Evolutionary conservation across 1,140 invertebrate genomes (phyloP), one percentile per base, ranked within the genome.

Genomic region (Arion vulgaris): DNA sequence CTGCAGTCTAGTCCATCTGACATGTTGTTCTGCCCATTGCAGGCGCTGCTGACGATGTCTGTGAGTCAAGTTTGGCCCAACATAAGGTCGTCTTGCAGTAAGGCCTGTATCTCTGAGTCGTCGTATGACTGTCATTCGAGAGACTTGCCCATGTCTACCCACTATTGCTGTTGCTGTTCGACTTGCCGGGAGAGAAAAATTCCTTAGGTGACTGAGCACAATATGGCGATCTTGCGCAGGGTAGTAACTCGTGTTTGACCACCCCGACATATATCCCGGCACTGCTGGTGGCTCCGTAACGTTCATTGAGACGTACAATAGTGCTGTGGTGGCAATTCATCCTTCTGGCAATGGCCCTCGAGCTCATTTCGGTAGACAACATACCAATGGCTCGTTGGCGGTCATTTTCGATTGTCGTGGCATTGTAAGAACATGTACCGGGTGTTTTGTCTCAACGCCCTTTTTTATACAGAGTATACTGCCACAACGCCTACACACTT

Each of bases 71-170:
- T 57, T 57, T 57, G 53, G 53, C 53, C 53, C 53, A 57, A 57
- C 53, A 57, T 57, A 57, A 57, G 53, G 53, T 57, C 53, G 53
- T 57, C 53, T 57, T 57, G 53, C 53, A 57, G 53, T 57, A 57
- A 57, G 53, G 15, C 26, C 53, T 57, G 53, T 57, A 57, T 57
- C 53, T 57, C 53, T 57, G 53, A 57, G 19, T 57, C 53, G 53
- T 23, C 5, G 53, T 57, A 57, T 57, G 53, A 57, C 53, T 57
- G 53, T 57, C 53, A 19, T 57, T 57, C 53, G 53, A 23, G 5
- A 57, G 53, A 57, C 53, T 57, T 57, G 53, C 53, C 53, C 53
- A 57, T 23, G 19, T 57, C 53, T 57, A 57, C 26, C 53, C 53
- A 57, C 53, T 57, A 57, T n/a, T 57, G 53, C 53, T 57, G 7